These are phyloP conservation scores for Trisateles emortualis DNA, from an alignment of 2,888 invertebrate genomes.

Conservation along the genomic window DNA sequence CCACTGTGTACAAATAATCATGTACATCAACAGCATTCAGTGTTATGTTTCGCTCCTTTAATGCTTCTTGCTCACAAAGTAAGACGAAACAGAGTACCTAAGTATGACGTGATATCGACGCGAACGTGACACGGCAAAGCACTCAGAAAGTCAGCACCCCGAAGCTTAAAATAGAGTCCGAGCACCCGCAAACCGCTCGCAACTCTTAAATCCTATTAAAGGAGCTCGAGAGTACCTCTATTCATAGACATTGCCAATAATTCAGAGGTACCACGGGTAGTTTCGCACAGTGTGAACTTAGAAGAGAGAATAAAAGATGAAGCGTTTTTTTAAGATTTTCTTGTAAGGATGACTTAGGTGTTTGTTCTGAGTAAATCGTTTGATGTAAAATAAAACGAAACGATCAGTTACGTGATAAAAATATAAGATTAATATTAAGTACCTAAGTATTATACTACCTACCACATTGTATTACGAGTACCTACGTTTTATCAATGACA, in stretches of 20 bases:
- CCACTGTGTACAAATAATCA: constrained; percentile 23
- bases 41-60: constrained; percentile 20
- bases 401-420: constrained; percentile 52
- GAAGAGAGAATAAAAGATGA: constrained; percentile 37
- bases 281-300: constrained; percentile 35
- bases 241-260: constrained; percentile 59
- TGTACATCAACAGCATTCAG: constrained; percentile 19
- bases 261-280: constrained; percentile 43
- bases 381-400: constrained; percentile 41
- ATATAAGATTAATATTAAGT: constrained; percentile 36
- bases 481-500: constrained; percentile 26
- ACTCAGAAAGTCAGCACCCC: constrained; percentile 71
- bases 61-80: constrained; percentile 26
- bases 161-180: constrained; percentile 69
- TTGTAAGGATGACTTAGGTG: constrained; percentile 39
- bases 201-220: constrained; percentile 76
- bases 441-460: too few relatives aligned
- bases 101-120: constrained; percentile 38
- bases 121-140: constrained; percentile 72
- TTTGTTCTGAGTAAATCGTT: constrained; percentile 48
- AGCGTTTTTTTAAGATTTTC: constrained; percentile 37
- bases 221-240: constrained; percentile 55
- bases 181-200: constrained; percentile 68
- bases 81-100: constrained; percentile 39
- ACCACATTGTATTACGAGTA: constrained; percentile 23